Evolutionary conservation across 2,797 vertebrate species (phyloP), one percentile per base, ranked within the genome.

Genomic region (Euphonia xanthogaster): DNA sequence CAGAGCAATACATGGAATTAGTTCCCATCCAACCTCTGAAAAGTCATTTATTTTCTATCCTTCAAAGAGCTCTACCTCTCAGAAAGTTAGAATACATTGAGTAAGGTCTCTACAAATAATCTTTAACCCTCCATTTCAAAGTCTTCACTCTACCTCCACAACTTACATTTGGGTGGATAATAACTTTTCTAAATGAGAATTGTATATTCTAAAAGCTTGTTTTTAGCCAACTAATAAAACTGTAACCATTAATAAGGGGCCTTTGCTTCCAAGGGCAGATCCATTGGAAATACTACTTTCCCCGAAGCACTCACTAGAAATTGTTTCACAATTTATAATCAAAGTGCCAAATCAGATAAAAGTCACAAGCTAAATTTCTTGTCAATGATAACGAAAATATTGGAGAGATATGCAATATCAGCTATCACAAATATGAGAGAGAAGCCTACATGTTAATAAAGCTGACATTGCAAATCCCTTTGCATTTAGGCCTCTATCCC

Each of bases 41-140:
- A 94, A 92, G 82, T 83, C 54, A 94, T 90, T 93, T 94, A 83
- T 93, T 94, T 96, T 97, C 85, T 77, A 74, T 42, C 70, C 81
- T 74, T 94, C 81, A 86, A 92, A 93, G 78, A 77, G 72, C 33
- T 93, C 86, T 91, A 75, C 66, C 81, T 68, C 75, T 93, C 79
- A 80, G 48, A 60, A 90, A 79, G 54, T 66, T 57, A 54, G 40
- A 89, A 80, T 82, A 77, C 55, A 35, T 12, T 62, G 61, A 92
- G 50, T 44, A 66, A 83, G 28, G 87, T 50, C 66, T 88, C 73
- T 62, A 62, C 70, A 90, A 95, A 78, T 66, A 93, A 92, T 77
- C 78, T 94, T 93, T 91, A 96, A 96, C 95, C 72, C 81, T 74
- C 74, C 21, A 86, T 72, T 79, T 91, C 82, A 75, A 91, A 95